Evolutionary conservation across 1,140 invertebrate genomes (phyloP).

Genomic region (Philopotamus ludificatus): DNA sequence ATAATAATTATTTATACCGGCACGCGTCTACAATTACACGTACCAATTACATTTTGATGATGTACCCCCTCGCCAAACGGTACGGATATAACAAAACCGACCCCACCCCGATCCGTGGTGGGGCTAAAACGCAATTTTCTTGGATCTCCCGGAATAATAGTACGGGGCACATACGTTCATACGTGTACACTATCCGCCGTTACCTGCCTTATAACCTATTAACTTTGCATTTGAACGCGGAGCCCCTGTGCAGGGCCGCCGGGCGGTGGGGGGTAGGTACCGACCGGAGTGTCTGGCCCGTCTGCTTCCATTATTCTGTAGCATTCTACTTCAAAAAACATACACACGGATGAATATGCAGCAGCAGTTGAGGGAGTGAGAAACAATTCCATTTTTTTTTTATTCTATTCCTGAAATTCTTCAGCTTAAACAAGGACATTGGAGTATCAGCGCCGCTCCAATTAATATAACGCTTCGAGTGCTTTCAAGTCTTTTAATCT

Average conservation of each 20-base stretch:
- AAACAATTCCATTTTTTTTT: too few relatives aligned
- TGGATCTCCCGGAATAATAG: neutral
- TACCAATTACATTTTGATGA: neutral
- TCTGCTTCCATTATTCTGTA: neutral
- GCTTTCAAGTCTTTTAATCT: slow-evolving; percentile 2
- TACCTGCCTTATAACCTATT: slow-evolving; percentile 13
- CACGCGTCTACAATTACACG: too few relatives aligned
- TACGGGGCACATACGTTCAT: neutral
- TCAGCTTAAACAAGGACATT: neutral
- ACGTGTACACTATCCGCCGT: neutral
- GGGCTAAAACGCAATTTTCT: slow-evolving; percentile 24
- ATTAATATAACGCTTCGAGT: neutral
- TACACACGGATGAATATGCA: too few relatives aligned
- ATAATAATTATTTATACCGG: neutral
- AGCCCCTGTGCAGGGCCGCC: neutral
- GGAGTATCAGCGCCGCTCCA: neutral
- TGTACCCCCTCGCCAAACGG: neutral
- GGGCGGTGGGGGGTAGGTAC: neutral
- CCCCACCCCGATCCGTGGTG: slow-evolving; percentile 8
- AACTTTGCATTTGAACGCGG: slow-evolving; percentile 21
- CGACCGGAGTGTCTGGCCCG: neutral
- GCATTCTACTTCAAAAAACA: neutral
- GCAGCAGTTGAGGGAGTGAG: too few relatives aligned
- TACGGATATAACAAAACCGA: neutral
- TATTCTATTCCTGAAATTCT: too few relatives aligned